Evolutionary conservation across 1,140 invertebrate genomes (phyloP).

Genomic region (Drosophila mayri): DNA sequence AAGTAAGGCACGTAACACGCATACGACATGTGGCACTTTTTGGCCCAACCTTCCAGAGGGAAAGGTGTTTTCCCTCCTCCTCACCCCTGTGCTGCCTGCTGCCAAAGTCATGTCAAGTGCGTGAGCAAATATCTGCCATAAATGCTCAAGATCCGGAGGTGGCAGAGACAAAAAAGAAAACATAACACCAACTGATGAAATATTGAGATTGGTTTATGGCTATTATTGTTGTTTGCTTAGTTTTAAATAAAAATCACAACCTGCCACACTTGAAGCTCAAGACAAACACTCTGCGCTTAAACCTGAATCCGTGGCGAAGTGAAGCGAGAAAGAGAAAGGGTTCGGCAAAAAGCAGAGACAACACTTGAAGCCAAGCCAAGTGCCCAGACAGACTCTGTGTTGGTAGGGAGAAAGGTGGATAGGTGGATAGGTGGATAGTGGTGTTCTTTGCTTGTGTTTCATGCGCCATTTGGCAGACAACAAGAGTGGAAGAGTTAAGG

Average conservation of each 20-base stretch:
- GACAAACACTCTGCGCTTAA: conserved; percentile 77
- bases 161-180: conserved; percentile 2
- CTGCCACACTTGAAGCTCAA: conserved; percentile 78
- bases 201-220: conserved; percentile 33
- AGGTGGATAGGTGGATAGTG: conserved; percentile 8
- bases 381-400: conserved; percentile 49
- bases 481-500: conserved; percentile 36
- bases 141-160: conserved; percentile 48
- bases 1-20: conserved; percentile 70
- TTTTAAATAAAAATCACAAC: conserved; percentile 80
- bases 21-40: conserved; percentile 69
- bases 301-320: conserved; percentile 35
- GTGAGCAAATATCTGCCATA: conserved; percentile 75
- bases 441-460: conserved; percentile 48
- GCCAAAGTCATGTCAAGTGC: conserved; percentile 60
- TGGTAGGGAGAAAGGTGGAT: conserved; percentile 12
- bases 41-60: too few relatives aligned
- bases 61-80: conserved; percentile 20
- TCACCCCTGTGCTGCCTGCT: background rate
- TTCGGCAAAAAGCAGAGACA: conserved; percentile 70
- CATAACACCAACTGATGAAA: conserved; percentile 31
- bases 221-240: conserved; percentile 52
- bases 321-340: conserved; percentile 45
- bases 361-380: conserved; percentile 66
- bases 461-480: conserved; percentile 81